A percentile compares a stretch with the other conserved stretches of the same genome.
These are phyloP conservation scores for Crax fasciolata DNA, from an alignment of 2,797 vertebrate species.

Conservation along the genomic window DNA sequence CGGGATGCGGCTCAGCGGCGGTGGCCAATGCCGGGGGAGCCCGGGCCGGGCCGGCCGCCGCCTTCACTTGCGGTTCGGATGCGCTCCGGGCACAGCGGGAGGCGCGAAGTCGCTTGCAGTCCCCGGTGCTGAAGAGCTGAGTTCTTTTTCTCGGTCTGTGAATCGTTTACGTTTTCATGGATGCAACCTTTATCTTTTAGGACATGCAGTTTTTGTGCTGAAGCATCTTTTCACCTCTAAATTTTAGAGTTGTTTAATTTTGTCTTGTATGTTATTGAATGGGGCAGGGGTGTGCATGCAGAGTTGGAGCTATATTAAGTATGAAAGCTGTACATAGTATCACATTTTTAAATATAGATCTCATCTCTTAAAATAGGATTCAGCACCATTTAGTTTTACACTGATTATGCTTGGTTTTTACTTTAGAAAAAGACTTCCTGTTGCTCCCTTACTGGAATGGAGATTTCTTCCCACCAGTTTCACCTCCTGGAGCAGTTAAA, in stretches of 20 bases:
- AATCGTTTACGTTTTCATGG: rapidly evolving
- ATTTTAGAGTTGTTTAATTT: not conserved
- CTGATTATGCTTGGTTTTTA: not conserved
- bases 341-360: not conserved
- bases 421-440: not conserved
- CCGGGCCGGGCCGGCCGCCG: not conserved
- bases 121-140: no score
- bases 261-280: not conserved
- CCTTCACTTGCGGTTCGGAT: not conserved
- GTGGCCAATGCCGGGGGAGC: not conserved
- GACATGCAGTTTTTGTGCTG: rapidly evolving
- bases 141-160: rapidly evolving
- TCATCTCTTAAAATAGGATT: not conserved
- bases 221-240: not conserved
- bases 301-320: rapidly evolving
- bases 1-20: no score
- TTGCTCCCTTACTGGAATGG: constrained; percentile 77
- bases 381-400: not conserved
- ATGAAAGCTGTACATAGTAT: no score
- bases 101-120: rapidly evolving
- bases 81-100: rapidly evolving
- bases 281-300: not conserved
- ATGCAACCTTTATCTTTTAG: rapidly evolving
- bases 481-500: constrained; percentile 94
- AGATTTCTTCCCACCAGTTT: constrained; percentile 95